Conservation (phyloP, 2,888 invertebrate species). For the Asteroscopus sphinx region DNA sequence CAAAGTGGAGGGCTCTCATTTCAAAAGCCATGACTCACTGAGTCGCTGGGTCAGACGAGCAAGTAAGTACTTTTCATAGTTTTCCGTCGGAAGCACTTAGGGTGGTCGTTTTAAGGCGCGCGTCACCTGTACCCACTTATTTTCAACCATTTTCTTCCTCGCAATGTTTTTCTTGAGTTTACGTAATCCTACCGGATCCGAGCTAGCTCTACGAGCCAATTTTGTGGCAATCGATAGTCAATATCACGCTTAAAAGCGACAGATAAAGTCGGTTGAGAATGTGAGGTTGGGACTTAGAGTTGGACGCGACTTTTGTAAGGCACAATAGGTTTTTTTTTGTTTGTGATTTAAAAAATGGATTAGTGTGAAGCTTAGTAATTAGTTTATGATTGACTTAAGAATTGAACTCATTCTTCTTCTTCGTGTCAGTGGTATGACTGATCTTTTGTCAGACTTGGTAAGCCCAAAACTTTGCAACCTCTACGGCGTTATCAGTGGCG, state of each 20-base stretch:
- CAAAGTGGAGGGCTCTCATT: no score
- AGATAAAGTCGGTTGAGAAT: constrained; percentile 13
- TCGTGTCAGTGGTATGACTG: no score
- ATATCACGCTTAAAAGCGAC: constrained; percentile 49
- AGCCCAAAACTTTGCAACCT: no score
- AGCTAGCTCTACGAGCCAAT: constrained; percentile 62
- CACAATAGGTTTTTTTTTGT: background rate
- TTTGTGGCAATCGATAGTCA: constrained; percentile 62
- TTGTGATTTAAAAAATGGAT: no score
- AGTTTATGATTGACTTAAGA: no score
- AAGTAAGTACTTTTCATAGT: constrained; percentile 18
- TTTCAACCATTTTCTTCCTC: constrained; percentile 45
- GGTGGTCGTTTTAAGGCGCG: constrained; percentile 38
- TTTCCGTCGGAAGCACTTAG: constrained; percentile 46
- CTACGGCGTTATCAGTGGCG: no score
- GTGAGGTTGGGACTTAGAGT: constrained; percentile 9
- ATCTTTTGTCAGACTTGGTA: no score
- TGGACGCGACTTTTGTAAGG: background rate
- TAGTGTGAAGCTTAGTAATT: no score
- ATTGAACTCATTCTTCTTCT: no score
- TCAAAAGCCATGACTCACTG: no score
- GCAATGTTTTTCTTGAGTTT: constrained; percentile 55
- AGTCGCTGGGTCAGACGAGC: constrained; percentile 10
- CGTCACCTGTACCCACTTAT: constrained; percentile 59
- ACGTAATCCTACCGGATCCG: constrained; percentile 50